Conservation (phyloP, 2,888 invertebrate genomes). For the Keiferia lycopersicella region DNA sequence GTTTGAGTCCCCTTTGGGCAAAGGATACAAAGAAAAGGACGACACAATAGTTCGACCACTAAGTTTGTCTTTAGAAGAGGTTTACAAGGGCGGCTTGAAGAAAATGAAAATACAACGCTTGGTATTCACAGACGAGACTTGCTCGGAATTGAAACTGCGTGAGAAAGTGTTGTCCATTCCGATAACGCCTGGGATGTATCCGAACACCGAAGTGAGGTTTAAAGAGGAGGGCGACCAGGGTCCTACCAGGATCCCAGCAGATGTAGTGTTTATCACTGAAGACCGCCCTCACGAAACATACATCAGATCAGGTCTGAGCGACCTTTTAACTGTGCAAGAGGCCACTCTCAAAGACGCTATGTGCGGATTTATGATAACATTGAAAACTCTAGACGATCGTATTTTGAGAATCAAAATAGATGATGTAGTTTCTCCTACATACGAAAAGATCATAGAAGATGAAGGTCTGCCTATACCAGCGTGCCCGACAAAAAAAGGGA, state of each 20-base stretch:
- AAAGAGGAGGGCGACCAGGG: slow-evolving; percentile 91
- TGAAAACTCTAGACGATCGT: slow-evolving; percentile 87
- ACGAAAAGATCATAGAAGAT: slow-evolving; percentile 84
- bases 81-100: slow-evolving; percentile 89
- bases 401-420: slow-evolving; percentile 85
- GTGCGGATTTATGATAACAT: slow-evolving; percentile 84
- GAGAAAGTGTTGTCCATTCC: slow-evolving; percentile 89
- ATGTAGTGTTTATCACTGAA: slow-evolving; percentile 87
- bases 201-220: slow-evolving; percentile 87
- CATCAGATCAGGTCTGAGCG: slow-evolving; percentile 82
- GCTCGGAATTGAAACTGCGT: slow-evolving; percentile 81
- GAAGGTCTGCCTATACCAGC: slow-evolving; percentile 88
- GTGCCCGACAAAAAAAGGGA: slow-evolving; percentile 83
- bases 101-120: slow-evolving; percentile 90
- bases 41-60: slow-evolving; percentile 72
- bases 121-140: slow-evolving; percentile 84
- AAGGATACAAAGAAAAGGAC: slow-evolving; percentile 84
- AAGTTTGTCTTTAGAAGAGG: slow-evolving; percentile 76
- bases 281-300: slow-evolving; percentile 86
- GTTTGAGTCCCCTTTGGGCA: slow-evolving; percentile 82
- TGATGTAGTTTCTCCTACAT: slow-evolving; percentile 86
- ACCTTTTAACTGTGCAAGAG: slow-evolving; percentile 83
- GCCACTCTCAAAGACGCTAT: slow-evolving; percentile 87
- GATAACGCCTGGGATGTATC: slow-evolving; percentile 87
- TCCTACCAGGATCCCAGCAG: slow-evolving; percentile 87